Conservation (phyloP, 2,888 invertebrate species). For the Metalampra italica region DNA sequence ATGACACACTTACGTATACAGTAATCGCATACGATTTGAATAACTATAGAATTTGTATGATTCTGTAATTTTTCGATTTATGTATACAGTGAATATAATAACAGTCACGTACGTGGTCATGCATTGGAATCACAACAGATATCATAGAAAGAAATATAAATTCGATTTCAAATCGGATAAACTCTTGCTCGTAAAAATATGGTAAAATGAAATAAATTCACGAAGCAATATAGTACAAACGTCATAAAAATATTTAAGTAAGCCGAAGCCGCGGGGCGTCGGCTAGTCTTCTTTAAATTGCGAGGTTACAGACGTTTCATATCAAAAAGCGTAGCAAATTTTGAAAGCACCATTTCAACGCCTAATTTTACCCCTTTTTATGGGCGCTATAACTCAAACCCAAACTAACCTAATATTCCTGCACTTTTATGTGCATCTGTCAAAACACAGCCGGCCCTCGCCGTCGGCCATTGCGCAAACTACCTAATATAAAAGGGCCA, state of each 20-base stretch:
- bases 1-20: constrained; percentile 25
- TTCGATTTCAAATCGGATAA: too few species aligned
- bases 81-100: too few species aligned
- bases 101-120: too few species aligned
- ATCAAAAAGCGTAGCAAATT: neutral
- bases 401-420: constrained; percentile 30
- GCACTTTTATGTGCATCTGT: constrained; percentile 58
- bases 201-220: too few species aligned
- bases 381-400: constrained; percentile 48
- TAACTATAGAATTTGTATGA: constrained; percentile 1
- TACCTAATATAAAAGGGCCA: constrained; percentile 29
- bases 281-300: too few species aligned
- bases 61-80: neutral
- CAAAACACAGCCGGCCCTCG: constrained; percentile 50
- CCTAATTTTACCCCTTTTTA: constrained; percentile 34
- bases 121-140: neutral
- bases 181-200: too few species aligned
- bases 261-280: too few species aligned
- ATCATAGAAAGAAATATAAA: neutral
- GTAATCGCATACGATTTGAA: neutral
- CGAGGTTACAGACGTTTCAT: too few species aligned
- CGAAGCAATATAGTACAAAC: too few species aligned
- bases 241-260: too few species aligned
- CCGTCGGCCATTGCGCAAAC: constrained; percentile 31
- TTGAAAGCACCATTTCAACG: neutral